Percentiles rank a stretch among this genome's conserved stretches.
These are phyloP conservation scores for Sterna hirundo DNA, from an alignment of 2,113 vertebrate species.

Conservation along the genomic window DNA sequence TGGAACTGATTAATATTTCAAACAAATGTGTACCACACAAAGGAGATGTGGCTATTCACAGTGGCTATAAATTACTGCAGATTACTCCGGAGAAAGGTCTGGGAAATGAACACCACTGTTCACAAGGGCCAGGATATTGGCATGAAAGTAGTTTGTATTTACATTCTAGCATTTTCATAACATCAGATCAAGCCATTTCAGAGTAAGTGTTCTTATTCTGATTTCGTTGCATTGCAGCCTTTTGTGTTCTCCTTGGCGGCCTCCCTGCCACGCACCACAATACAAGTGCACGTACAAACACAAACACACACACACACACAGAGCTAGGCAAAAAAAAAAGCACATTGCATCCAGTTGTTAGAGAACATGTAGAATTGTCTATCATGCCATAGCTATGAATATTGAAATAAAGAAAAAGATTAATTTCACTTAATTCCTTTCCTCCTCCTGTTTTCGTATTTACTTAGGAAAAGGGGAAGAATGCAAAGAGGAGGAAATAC, in stretches of 20 bases:
- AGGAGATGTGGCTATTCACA: conserved; percentile 31
- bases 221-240: neutral
- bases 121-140: neutral
- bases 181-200: conserved; percentile 10
- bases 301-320: neutral
- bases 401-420: neutral
- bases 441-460: neutral
- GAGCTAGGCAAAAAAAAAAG: neutral
- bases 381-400: neutral
- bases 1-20: conserved; percentile 39
- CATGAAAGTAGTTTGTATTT: conserved; percentile 48
- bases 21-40: conserved; percentile 18
- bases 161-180: conserved; percentile 48
- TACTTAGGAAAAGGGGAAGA: neutral
- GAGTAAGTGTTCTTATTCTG: neutral
- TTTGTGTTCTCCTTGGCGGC: neutral
- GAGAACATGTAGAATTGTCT: neutral
- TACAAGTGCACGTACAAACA: neutral
- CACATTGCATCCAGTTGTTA: neutral
- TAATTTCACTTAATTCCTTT: neutral
- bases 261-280: neutral
- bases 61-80: conserved; percentile 2
- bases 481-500: neutral
- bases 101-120: conserved; percentile 1
- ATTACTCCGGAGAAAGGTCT: neutral